phyloP scores from a whole-genome alignment of 2,113 vertebrate species.

The Phaethon lepturus region DNA sequence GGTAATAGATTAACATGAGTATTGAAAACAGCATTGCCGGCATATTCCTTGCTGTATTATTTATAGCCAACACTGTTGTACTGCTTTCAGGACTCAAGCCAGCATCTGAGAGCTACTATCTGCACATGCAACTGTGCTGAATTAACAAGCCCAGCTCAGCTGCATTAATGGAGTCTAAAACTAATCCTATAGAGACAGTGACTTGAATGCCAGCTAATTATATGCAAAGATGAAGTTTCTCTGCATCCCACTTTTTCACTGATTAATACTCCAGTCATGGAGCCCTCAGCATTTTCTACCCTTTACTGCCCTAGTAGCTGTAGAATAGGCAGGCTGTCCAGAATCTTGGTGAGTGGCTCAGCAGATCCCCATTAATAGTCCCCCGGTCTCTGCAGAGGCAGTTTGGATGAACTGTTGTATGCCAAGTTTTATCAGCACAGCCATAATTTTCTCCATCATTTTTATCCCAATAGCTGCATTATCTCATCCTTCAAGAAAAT shows the following conservation, averaged over 20 bases:
- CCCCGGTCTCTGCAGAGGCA: not conserved
- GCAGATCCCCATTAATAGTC: not conserved
- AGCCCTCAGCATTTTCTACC: not conserved
- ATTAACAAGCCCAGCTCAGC: not conserved
- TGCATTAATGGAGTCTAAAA: not conserved
- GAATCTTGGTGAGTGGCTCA: not conserved
- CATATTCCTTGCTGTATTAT: not conserved
- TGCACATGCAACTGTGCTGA: not conserved
- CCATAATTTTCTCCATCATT: not conserved
- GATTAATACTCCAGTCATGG: not conserved
- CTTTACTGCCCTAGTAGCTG: not conserved
- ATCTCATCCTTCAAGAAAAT: not conserved
- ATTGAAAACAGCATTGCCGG: not conserved
- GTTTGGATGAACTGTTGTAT: not conserved
- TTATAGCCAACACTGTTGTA: not conserved
- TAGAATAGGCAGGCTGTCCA: not conserved
- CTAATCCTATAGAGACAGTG: not conserved
- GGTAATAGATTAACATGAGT: not conserved
- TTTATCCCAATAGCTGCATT: not conserved
- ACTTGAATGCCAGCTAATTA: constrained; percentile 6
- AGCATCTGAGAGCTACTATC: not conserved
- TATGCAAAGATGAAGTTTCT: not conserved
- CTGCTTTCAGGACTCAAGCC: not conserved
- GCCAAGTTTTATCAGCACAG: not conserved
- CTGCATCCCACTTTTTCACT: not conserved